phyloP scores from a whole-genome alignment of 2,888 invertebrate species.

The Holacanthella duospinosa region DNA sequence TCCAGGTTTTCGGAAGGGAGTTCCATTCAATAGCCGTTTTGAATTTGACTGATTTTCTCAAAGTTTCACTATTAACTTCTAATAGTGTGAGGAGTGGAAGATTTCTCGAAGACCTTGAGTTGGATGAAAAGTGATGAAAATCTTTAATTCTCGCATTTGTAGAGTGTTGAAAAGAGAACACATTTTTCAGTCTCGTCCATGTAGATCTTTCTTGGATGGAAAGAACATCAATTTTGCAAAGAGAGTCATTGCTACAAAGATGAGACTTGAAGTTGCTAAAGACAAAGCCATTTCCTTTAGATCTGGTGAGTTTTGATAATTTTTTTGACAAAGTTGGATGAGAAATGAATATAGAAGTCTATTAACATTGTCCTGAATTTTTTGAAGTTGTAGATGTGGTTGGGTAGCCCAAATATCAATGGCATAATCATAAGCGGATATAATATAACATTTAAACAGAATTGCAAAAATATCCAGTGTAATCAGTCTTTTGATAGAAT shows the following conservation, averaged over 20 bases:
- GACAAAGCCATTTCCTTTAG: not conserved
- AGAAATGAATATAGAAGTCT: too few relatives aligned
- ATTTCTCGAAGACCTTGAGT: not conserved
- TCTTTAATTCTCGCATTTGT: not conserved
- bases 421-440: slow-evolving; percentile 3
- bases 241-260: not conserved
- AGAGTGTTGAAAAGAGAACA: not conserved
- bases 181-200: not conserved
- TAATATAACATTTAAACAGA: not conserved
- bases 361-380: too few relatives aligned
- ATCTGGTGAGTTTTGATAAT: not conserved
- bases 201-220: not conserved
- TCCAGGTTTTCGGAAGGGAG: not conserved
- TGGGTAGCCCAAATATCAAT: not conserved
- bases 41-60: not conserved
- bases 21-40: not conserved
- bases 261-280: not conserved
- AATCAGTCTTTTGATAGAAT: not conserved
- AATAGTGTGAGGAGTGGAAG: not conserved
- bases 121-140: not conserved
- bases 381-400: too few relatives aligned
- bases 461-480: not conserved
- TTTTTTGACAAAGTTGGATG: not conserved
- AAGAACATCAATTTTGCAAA: not conserved
- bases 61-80: not conserved